phyloP scores from a whole-genome alignment of 2,113 vertebrate species.

The Apteryx mantelli region DNA sequence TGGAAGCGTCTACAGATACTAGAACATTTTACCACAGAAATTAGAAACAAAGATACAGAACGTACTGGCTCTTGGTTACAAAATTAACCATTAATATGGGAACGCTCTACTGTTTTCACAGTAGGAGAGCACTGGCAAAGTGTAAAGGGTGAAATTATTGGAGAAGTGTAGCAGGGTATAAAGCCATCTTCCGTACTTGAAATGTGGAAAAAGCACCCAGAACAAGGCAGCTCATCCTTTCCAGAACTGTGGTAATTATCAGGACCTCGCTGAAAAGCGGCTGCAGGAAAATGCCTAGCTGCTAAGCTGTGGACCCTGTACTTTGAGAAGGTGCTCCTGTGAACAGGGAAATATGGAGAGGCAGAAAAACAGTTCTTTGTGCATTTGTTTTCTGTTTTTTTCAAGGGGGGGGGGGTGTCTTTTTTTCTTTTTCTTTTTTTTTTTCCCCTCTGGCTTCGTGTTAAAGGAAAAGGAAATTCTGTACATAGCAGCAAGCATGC shows the following conservation, averaged over 20 bases:
- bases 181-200: background rate
- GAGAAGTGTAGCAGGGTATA: background rate
- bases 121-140: background rate
- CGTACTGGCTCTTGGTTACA: background rate
- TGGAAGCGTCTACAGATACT: background rate
- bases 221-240: background rate
- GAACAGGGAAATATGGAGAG: no score
- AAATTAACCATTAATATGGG: background rate
- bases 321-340: background rate
- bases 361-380: no score
- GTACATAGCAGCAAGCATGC: background rate
- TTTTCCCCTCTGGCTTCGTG: background rate
- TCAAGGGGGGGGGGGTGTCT: no score
- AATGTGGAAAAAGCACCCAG: background rate
- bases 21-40: background rate
- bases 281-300: background rate
- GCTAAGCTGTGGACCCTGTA: background rate
- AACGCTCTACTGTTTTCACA: background rate
- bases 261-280: background rate
- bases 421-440: accelerated
- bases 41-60: background rate
- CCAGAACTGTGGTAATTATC: background rate
- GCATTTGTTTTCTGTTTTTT: background rate
- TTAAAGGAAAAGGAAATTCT: no score
- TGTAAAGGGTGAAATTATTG: background rate